phyloP scores from a whole-genome alignment of 2,888 invertebrate genomes.

The Heliconius sara region DNA sequence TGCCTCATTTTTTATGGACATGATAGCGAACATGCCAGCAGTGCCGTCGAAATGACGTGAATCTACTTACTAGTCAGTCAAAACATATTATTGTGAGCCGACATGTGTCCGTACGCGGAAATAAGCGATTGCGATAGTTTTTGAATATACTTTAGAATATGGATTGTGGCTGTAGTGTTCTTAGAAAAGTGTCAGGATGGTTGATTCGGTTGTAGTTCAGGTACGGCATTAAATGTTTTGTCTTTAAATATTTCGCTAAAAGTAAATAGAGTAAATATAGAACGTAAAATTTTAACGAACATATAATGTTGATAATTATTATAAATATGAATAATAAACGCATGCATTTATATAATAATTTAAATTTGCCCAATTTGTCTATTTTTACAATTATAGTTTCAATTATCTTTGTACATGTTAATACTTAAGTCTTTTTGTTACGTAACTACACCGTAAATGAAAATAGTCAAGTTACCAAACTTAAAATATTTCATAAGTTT shows the following conservation, averaged over 20 bases:
- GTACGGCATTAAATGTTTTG: conserved; percentile 36
- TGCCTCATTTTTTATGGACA: conserved; percentile 62
- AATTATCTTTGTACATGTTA: background rate
- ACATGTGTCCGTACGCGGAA: conserved; percentile 54
- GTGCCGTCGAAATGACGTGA: conserved; percentile 58
- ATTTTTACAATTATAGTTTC: background rate
- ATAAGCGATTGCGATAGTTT: conserved; percentile 20
- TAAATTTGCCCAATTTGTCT: background rate
- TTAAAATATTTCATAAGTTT: conserved; percentile 52
- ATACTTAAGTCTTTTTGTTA: background rate
- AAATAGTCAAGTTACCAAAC: conserved; percentile 15
- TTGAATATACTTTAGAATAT: conserved; percentile 8
- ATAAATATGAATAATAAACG: background rate
- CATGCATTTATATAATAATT: background rate
- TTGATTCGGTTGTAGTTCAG: conserved; percentile 50
- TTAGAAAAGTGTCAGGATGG: conserved; percentile 44
- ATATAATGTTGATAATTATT: background rate
- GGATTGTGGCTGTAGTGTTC: background rate
- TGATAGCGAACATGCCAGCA: conserved; percentile 61
- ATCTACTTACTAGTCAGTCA: conserved; percentile 63
- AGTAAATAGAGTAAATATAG: background rate
- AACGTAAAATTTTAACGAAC: background rate
- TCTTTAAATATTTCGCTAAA: background rate
- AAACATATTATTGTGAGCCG: conserved; percentile 63
- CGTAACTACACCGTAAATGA: background rate